Base-by-base conservation (phyloP, 2,113 vertebrate species). In the Chitala chitala region DNA sequence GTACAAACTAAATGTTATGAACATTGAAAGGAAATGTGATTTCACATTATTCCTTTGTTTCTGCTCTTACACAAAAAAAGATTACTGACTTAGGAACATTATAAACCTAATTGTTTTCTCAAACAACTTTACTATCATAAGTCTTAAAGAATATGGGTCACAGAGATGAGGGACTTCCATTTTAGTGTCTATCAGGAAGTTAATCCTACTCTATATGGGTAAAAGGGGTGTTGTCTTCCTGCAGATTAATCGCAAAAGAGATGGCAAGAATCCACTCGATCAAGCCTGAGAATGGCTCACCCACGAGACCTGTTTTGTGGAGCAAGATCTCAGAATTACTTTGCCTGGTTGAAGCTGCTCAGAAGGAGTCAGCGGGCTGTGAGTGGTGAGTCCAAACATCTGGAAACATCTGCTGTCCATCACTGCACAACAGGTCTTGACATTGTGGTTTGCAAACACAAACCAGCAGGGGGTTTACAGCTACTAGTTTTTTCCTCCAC, bases 271-370 rank as follows among this genome's bases (percentile, higher is more conserved):
- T 75, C 56, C 77, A 78, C 65, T 75, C 77, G 42, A 71, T 75
- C n/a, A 50, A 42, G 26, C 51, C 69, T 46, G 44, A 56, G 17
- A 68, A 51, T 17, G 17, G 29, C 17, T 72, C 31, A 9, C 36
- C 59, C 5, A 9, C 29, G 12, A 26, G 31, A 40, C 59, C 77
- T 1, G 29, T 53, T 24, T 73, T 75, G 24, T 78, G 77, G 77
- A 53, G 63, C 50, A 78, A 75, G 51, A 59, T 82, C 69, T 80
- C 82, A 58, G 80, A 78, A 73, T 80, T 74, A 76, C 64, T 79
- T 20, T 24, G 22, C 22, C 53, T 72, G 68, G 17, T 72, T n/a
- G 42, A 33, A 17, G 33, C 48, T 6, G 70, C 51, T 29, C 17
- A 55, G 44, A 64, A 44, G 13, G 54, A 51, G 17, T 75, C 59